Conservation (phyloP, 2,888 invertebrate species). For the Stenchaetothrips biformis region DNA sequence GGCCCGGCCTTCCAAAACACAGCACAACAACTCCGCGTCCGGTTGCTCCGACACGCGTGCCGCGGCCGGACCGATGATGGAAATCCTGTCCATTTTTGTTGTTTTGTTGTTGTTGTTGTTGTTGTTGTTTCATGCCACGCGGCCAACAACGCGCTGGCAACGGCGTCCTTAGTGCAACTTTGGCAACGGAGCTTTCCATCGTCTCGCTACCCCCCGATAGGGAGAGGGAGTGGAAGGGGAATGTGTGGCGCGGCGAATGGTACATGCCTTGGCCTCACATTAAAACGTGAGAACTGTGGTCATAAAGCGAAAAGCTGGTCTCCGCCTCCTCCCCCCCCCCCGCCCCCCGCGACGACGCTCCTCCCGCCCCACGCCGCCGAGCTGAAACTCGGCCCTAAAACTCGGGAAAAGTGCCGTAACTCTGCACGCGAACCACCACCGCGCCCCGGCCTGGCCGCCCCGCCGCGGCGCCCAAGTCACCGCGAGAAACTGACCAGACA, state of each 20-base stretch:
- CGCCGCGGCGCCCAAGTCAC: not conserved
- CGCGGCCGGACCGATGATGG: too few species aligned
- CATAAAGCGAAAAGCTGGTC: not conserved
- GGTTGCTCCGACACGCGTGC: too few species aligned
- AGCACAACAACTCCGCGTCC: too few species aligned
- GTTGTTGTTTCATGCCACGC: too few species aligned
- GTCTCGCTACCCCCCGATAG: not conserved
- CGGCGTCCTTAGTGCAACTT: too few species aligned
- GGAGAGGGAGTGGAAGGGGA: conserved; percentile 27
- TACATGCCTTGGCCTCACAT: not conserved
- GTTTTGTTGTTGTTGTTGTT: too few species aligned
- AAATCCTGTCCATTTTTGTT: too few species aligned
- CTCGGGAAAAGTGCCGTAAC: conserved; percentile 19
- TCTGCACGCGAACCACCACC: not conserved
- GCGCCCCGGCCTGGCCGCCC: not conserved
- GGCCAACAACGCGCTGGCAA: too few species aligned
- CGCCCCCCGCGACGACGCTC: not conserved
- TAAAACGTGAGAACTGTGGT: not conserved
- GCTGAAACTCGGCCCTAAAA: not conserved
- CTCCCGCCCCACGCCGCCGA: not conserved
- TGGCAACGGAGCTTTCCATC: too few species aligned
- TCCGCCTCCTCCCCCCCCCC: not conserved
- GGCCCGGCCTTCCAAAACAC: too few species aligned
- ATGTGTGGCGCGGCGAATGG: conserved; percentile 25
- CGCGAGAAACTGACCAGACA: not conserved